A percentile compares a stretch with the other conserved stretches of the same genome.
These are phyloP conservation scores for Cyprinodon diabolis DNA, from an alignment of 2,797 vertebrate species.

Conservation along the genomic window DNA sequence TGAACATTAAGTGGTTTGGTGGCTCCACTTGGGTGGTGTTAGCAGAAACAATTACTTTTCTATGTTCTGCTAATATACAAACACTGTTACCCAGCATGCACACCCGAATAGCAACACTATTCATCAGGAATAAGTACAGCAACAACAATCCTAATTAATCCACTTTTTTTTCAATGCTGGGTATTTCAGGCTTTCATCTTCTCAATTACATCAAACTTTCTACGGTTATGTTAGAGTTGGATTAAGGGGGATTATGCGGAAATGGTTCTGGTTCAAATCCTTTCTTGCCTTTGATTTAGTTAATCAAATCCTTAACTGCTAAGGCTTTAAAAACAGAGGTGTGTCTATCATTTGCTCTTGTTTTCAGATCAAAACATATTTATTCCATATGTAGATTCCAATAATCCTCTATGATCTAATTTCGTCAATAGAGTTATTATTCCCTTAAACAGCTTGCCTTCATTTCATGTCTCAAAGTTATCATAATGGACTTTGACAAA, in stretches of 20 bases:
- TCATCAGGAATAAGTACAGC: constrained; percentile 24
- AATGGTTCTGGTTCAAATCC: constrained; percentile 67
- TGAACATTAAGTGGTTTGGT: constrained; percentile 53
- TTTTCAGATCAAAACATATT: neutral
- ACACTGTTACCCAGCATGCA: neutral
- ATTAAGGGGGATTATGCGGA: constrained; percentile 72
- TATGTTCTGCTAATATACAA: constrained; percentile 10
- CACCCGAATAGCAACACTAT: constrained; percentile 9
- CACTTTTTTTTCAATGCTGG: constrained; percentile 69
- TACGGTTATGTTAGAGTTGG: constrained; percentile 67
- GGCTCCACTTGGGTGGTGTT: constrained; percentile 34
- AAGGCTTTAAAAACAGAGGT: constrained; percentile 31
- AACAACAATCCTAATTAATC: constrained; percentile 75
- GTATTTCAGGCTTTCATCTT: constrained; percentile 72
- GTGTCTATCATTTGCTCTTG: constrained; percentile 18
- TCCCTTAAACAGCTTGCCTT: constrained; percentile 5
- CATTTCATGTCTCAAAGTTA: neutral
- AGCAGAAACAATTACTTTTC: constrained; percentile 58
- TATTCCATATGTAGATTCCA: neutral
- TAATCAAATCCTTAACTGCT: constrained; percentile 55
- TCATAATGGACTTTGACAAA: constrained; percentile 21
- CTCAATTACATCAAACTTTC: constrained; percentile 73
- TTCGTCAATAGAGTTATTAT: neutral
- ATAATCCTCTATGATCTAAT: neutral
- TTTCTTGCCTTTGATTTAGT: constrained; percentile 65